These are phyloP conservation scores for Fringilla coelebs DNA, from an alignment of 2,797 vertebrate genomes.

Conservation along the genomic window DNA sequence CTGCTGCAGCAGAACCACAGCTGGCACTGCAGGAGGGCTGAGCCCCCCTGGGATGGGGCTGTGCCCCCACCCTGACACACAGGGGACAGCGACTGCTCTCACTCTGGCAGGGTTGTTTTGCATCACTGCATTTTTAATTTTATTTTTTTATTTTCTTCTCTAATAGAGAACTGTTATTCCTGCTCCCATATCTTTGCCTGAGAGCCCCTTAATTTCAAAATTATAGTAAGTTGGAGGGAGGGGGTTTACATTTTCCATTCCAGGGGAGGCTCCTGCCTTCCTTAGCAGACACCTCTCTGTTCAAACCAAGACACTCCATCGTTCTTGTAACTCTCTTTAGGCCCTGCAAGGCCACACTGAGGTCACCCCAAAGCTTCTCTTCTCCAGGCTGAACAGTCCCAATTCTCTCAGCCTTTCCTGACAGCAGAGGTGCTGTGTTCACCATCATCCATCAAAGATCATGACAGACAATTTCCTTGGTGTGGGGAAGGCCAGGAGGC, in stretches of 20 bases:
- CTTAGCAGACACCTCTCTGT: not conserved
- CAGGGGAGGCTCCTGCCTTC: not conserved
- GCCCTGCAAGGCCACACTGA: not conserved
- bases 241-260: not conserved
- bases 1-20: no score
- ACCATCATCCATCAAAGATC: not conserved
- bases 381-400: not conserved
- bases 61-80: no score
- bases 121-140: no score
- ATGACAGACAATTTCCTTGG: not conserved
- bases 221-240: not conserved
- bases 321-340: not conserved
- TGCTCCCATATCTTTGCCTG: rapidly evolving
- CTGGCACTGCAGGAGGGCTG: no score
- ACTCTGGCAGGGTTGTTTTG: no score
- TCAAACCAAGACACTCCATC: not conserved
- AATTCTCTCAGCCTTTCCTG: not conserved
- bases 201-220: not conserved
- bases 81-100: no score
- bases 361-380: not conserved
- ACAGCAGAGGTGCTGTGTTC: not conserved
- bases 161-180: not conserved
- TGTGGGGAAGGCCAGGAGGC: not conserved
- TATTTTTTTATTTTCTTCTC: no score
- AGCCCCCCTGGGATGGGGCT: no score